Evolutionary conservation across 2,888 invertebrate genomes (phyloP).

Genomic region (Drosophila meridiana): DNA sequence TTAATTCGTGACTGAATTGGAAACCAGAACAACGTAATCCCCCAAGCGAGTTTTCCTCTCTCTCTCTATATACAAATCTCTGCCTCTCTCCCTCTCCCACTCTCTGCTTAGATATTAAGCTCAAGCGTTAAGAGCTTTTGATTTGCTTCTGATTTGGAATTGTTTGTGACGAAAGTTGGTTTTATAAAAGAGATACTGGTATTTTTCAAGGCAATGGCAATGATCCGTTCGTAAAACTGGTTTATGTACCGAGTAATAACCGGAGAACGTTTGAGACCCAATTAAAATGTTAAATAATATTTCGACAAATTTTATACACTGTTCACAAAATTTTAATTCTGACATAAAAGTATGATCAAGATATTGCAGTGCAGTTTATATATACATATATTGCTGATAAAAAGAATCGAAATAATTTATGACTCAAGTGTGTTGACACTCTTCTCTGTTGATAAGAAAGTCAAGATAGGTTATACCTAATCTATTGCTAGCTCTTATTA

Average conservation of each 20-base stretch:
- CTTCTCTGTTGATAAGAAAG: constrained; percentile 1
- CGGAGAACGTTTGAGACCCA: constrained; percentile 44
- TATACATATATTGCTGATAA: constrained; percentile 8
- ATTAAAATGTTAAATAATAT: constrained; percentile 36
- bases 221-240: constrained; percentile 47
- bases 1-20: constrained; percentile 43
- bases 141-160: constrained; percentile 27
- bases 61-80: not conserved
- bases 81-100: not conserved
- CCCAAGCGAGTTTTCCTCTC: constrained; percentile 22
- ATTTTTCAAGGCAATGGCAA: constrained; percentile 45
- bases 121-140: constrained; percentile 39
- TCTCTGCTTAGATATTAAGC: constrained; percentile 8
- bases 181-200: constrained; percentile 43
- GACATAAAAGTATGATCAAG: not conserved
- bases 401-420: not conserved
- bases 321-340: not conserved
- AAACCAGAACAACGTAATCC: constrained; percentile 40
- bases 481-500: not conserved
- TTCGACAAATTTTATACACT: constrained; percentile 18
- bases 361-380: not conserved
- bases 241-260: constrained; percentile 26
- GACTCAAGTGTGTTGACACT: not conserved
- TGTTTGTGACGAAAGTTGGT: constrained; percentile 26
- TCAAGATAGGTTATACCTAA: constrained; percentile 9